Evolutionary conservation across 2,888 invertebrate genomes (phyloP).

Genomic region (Fragum whitleyi): DNA sequence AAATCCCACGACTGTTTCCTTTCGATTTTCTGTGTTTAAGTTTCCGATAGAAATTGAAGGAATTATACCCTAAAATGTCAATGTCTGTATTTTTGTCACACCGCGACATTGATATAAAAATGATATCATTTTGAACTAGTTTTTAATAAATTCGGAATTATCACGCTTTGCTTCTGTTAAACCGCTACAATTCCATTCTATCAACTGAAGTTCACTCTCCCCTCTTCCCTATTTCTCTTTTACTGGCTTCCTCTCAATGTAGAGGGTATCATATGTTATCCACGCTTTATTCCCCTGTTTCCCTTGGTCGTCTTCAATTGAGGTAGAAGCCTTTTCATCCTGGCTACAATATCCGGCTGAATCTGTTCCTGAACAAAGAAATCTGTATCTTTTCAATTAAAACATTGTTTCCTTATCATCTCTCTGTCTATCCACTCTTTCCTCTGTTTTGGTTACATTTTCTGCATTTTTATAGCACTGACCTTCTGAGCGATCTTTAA

Average conservation of each 20-base stretch:
- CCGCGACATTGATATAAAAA: conserved; percentile 21
- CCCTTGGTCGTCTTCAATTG: conserved; percentile 5
- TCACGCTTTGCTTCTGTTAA: not conserved
- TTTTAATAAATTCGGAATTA: conserved; percentile 14
- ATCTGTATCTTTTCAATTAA: not conserved
- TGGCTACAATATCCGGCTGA: not conserved
- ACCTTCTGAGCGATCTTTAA: not conserved
- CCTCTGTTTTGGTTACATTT: not conserved
- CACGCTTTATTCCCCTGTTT: not conserved
- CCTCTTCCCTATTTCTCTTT: not conserved
- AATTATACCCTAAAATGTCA: not conserved
- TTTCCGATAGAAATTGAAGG: conserved; percentile 17
- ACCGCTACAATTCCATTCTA: conserved; percentile 18
- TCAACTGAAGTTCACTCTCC: conserved; percentile 10
- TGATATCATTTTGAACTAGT: not conserved
- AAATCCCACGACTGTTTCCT: conserved; percentile 8
- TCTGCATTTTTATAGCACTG: not conserved
- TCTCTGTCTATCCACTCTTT: conserved; percentile 12
- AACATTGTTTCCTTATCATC: conserved; percentile 7
- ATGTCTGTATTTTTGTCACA: not conserved
- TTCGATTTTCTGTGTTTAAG: conserved; percentile 19
- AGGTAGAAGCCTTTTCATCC: conserved; percentile 13
- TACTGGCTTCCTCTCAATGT: not conserved
- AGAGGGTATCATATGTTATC: conserved; percentile 26
- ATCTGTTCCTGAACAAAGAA: conserved; percentile 9